Evolutionary conservation across 2,797 vertebrate genomes (phyloP), one percentile per base, ranked within the genome.

Genomic region (Geotrypetes seraphini): DNA sequence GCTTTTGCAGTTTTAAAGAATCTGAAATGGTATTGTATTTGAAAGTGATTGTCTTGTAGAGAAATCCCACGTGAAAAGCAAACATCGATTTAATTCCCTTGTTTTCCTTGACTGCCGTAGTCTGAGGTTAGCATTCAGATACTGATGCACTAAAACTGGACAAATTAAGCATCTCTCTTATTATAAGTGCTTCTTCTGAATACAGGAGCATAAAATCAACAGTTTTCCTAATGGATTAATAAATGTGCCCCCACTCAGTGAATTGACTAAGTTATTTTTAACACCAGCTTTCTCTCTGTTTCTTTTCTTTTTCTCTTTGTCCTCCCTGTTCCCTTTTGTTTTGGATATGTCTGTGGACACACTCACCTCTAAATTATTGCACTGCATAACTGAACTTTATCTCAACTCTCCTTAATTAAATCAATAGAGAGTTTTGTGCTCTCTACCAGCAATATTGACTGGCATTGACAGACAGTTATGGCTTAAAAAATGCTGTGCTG

Each of bases 371-470:
- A 9, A 34, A 22, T 41, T 29, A 20, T 10, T 48, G 25, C 9
- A n/a, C 13, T 40, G n/a, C 1, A 4, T 39, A 56, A 39, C 2
- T 28, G 22, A 55, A 52, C 17, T 52, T 65, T 33, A 39, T 47
- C 31, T 57, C 28, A 54, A 22, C 7, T 50, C 16, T 19, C 10
- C 20, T 31, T 61, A 55, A 57, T 65, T 57, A 53, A 62, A 59
- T 64, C 39, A 50, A 36, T 38, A 60, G 9, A 21, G 25, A 21
- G 8, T 4, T 19, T 36, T 26, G n/a, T 12, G 17, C 8, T 54
- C 57, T 50, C 19, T 16, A 28, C 11, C 30, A 36, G 39, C 39
- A 53, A 25, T 42, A 35, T 12, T 54, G 48, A 56, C 32, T n/a
- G 36, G 16, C 6, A 37, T 3, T 49, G 31, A 64, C 22, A 23